phyloP scores from a whole-genome alignment of 2,888 invertebrate genomes.

The Diabrotica balteata region DNA sequence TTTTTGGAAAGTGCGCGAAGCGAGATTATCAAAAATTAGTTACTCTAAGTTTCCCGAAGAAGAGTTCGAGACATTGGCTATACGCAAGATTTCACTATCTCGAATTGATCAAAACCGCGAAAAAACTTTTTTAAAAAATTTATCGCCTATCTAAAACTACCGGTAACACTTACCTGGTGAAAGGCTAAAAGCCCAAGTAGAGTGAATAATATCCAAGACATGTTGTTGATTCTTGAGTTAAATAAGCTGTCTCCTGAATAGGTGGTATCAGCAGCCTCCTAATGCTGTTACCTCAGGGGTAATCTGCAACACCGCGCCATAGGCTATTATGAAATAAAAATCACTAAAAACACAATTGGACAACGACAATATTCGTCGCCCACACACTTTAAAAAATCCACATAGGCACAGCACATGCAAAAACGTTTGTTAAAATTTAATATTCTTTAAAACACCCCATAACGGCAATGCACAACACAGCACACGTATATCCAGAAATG shows the following conservation, averaged over 20 bases:
- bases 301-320: constrained; percentile 61
- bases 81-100: constrained; percentile 54
- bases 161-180: constrained; percentile 55
- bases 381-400: constrained; percentile 42
- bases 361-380: constrained; percentile 44
- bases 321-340: constrained; percentile 50
- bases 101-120: constrained; percentile 39
- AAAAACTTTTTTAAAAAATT: constrained; percentile 9
- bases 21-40: too few species aligned
- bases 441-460: constrained; percentile 48
- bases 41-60: not conserved
- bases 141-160: constrained; percentile 20
- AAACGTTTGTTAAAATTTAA: constrained; percentile 36
- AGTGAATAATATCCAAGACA: constrained; percentile 59
- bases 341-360: constrained; percentile 38
- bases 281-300: constrained; percentile 60
- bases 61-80: constrained; percentile 54
- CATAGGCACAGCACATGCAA: constrained; percentile 51
- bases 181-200: constrained; percentile 54
- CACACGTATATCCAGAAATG: constrained; percentile 45
- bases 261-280: constrained; percentile 55
- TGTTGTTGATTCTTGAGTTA: constrained; percentile 44
- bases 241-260: constrained; percentile 38
- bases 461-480: constrained; percentile 46
- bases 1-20: too few species aligned